Conservation (phyloP, 1,140 invertebrate genomes). For the Panagrolaimus sp. region DNA sequence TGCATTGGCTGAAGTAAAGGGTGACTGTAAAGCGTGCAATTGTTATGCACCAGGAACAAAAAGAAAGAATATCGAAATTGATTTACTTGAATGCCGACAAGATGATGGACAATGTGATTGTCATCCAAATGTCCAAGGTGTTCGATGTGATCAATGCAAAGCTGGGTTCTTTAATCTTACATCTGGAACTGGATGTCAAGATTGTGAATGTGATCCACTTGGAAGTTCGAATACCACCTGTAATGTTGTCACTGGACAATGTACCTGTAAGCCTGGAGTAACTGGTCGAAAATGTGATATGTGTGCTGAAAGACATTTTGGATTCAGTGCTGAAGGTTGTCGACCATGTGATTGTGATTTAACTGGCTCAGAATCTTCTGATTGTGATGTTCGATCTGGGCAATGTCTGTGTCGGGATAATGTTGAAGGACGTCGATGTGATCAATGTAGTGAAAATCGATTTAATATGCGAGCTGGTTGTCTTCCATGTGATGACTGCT, state of each 20-base stretch:
- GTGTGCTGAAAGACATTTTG: conserved; percentile 78
- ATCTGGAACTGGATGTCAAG: conserved; percentile 68
- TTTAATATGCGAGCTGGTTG: conserved; percentile 41
- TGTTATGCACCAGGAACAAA: conserved; percentile 76
- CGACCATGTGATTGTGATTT: conserved; percentile 53
- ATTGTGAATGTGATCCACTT: conserved; percentile 78
- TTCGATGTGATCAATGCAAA: conserved; percentile 80
- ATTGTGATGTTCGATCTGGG: conserved; percentile 61
- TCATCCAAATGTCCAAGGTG: conserved; percentile 76
- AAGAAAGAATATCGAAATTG: conserved; percentile 60
- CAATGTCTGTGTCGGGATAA: conserved; percentile 84
- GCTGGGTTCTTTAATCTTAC: conserved; percentile 72
- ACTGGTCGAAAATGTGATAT: conserved; percentile 71
- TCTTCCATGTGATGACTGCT: conserved; percentile 43
- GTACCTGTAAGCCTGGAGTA: conserved; percentile 74
- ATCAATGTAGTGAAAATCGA: conserved; percentile 70
- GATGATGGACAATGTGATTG: conserved; percentile 78
- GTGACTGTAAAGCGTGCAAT: conserved; percentile 41
- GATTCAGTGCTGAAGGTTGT: conserved; percentile 71
- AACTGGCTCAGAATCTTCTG: conserved; percentile 48
- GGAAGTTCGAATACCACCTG: conserved; percentile 79
- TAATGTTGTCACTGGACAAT: conserved; percentile 72
- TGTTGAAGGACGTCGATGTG: conserved; percentile 87
- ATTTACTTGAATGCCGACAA: conserved; percentile 73
- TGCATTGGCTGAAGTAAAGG: conserved; percentile 45